Base-by-base conservation (phyloP, 2,797 vertebrate species). In the Peromyscus melanophrys region DNA sequence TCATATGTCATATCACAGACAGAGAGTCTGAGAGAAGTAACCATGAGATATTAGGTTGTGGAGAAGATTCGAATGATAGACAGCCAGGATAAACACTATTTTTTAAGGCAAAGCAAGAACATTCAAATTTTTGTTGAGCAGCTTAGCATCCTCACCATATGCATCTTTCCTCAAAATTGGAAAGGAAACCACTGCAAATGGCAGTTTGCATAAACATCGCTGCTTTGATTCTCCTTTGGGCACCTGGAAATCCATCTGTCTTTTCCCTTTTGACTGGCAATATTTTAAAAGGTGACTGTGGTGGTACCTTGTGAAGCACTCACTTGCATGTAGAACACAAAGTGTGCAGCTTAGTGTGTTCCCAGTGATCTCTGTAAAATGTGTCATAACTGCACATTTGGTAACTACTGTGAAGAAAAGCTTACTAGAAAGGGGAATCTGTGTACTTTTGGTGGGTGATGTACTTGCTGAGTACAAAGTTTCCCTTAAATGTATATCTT, bases 251-350 rank as follows among this genome's bases (percentile, higher is more conserved):
- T 55, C 34, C 43, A 61, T 83, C 52, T 96, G 21, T 55, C 75
- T 91, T 96, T 73, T 71, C 12, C 23, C 11, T 59, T 61, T 34
- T 84, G 49, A 2, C 25, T 59, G 82, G 1, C 19, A 52, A 59
- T 86, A 67, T 87, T 31, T 85, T 93, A 34, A 65, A 75, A 77
- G 84, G 71, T 95, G 95, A 95, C 77, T 49, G 7, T 89, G 16
- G 1, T 67, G 84, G 13, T 84, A 76, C 55, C 40, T 81, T 86
- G 55, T 57, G 9, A 3, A 86, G 4, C 43, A 82, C 86, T 90
- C 86, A 6, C 52, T 57, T 67, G 14, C 43, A 11, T 77, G 97
- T 63, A 37, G 49, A 93, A 69, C n/a, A 89, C 21, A 46, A 82
- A 31, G 3, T 55, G 31, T 77, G 0, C n/a, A 92, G 37, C 40